Evolutionary conservation across 2,888 invertebrate species (phyloP).

Genomic region (Acleris laterana): DNA sequence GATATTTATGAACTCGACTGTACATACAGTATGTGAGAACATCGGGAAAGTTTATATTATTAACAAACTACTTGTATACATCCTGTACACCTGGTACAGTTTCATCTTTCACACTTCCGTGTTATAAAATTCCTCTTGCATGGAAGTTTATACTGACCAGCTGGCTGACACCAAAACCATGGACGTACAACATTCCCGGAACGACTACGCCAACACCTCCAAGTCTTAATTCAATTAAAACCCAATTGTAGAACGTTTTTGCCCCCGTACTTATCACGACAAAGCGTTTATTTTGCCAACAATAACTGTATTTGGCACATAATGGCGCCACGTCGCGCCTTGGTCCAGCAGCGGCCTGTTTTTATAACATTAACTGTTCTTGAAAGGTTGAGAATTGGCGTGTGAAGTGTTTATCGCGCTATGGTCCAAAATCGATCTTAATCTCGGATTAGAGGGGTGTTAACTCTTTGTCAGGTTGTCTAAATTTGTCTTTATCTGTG

Average conservation of each 20-base stretch:
- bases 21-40: too few relatives aligned
- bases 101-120: constrained; percentile 13
- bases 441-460: constrained; percentile 72
- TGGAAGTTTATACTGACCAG: constrained; percentile 29
- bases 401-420: constrained; percentile 74
- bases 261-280: constrained; percentile 61
- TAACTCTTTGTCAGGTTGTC: constrained; percentile 69
- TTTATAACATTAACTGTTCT: constrained; percentile 67
- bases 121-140: background rate
- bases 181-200: constrained; percentile 47
- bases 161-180: constrained; percentile 7
- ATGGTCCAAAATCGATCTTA: constrained; percentile 75
- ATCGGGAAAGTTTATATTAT: too few relatives aligned
- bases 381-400: constrained; percentile 56
- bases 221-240: constrained; percentile 77
- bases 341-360: constrained; percentile 54
- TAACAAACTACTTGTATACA: too few relatives aligned
- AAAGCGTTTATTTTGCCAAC: constrained; percentile 79
- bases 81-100: constrained; percentile 6
- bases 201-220: constrained; percentile 50
- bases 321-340: constrained; percentile 48
- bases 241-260: constrained; percentile 70
- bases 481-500: constrained; percentile 50
- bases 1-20: too few relatives aligned
- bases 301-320: constrained; percentile 73